phyloP scores from a whole-genome alignment of 2,113 vertebrate species.

The Hippocampus comes region DNA sequence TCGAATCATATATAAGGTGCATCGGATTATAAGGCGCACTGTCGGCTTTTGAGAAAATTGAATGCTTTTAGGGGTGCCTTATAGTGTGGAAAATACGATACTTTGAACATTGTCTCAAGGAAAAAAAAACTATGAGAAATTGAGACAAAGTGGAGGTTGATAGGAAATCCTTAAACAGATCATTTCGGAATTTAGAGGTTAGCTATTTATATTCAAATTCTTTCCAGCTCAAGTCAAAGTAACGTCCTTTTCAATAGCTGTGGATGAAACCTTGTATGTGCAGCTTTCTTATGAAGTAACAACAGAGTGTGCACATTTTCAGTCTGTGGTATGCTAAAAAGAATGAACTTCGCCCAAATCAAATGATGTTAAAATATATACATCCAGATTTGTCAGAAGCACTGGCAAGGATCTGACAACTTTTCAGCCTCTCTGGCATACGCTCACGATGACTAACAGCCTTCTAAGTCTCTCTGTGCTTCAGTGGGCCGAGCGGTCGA shows the following conservation, averaged over 20 bases:
- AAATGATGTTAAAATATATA: slow-evolving; percentile 11
- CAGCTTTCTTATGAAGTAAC: slow-evolving; percentile 7
- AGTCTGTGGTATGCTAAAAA: slow-evolving; percentile 5
- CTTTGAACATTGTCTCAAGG: no score
- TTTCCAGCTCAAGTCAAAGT: no score
- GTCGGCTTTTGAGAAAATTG: no score
- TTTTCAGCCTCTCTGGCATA: slow-evolving; percentile 50
- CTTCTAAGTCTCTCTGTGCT: slow-evolving; percentile 57
- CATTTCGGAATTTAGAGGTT: no score
- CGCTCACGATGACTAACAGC: slow-evolving; percentile 56
- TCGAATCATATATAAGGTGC: no score
- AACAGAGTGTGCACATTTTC: slow-evolving; percentile 4
- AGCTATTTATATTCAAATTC: no score
- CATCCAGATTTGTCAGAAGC: slow-evolving; percentile 43
- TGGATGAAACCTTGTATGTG: not conserved
- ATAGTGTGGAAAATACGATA: no score
- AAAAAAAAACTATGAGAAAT: no score
- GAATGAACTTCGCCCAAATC: slow-evolving; percentile 7
- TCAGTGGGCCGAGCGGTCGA: slow-evolving; percentile 50
- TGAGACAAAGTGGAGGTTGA: no score
- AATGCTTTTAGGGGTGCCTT: no score
- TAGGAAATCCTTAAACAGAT: no score
- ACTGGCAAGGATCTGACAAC: slow-evolving; percentile 37
- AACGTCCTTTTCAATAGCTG: not conserved
- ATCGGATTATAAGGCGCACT: no score